Conservation (phyloP, 1,140 invertebrate genomes). For the Cherax quadricarinatus region DNA sequence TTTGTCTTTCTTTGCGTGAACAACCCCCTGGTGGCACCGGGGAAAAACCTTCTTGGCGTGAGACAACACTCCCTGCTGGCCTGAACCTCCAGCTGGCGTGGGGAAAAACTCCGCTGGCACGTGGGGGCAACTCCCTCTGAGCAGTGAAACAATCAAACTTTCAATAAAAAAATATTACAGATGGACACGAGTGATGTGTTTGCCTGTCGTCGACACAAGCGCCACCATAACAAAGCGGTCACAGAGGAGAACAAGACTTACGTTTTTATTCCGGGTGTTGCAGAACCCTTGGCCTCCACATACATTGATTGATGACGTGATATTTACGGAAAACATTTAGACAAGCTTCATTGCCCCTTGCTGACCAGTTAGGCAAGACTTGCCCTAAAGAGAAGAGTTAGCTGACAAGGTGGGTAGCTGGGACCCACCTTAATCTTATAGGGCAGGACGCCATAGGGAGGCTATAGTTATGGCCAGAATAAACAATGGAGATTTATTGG, state of each 20-base stretch:
- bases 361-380: constrained; percentile 4
- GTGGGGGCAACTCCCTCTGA: too few relatives aligned
- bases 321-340: constrained; percentile 54
- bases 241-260: neutral
- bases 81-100: too few relatives aligned
- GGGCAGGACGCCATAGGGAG: constrained; percentile 21
- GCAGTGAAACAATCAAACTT: too few relatives aligned
- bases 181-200: too few relatives aligned
- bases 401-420: constrained; percentile 20
- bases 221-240: neutral
- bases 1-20: too few relatives aligned
- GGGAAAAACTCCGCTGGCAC: too few relatives aligned
- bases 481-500: constrained; percentile 59
- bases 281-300: neutral
- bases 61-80: too few relatives aligned
- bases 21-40: too few relatives aligned
- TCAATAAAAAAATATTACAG: too few relatives aligned
- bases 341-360: constrained; percentile 38
- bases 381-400: constrained; percentile 6
- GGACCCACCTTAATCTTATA: neutral
- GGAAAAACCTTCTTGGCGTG: too few relatives aligned
- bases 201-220: neutral
- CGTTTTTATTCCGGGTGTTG: neutral
- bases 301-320: neutral
- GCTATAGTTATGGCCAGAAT: constrained; percentile 34